phyloP scores from a whole-genome alignment of 2,888 invertebrate genomes.

The Nymphalis polychloros region DNA sequence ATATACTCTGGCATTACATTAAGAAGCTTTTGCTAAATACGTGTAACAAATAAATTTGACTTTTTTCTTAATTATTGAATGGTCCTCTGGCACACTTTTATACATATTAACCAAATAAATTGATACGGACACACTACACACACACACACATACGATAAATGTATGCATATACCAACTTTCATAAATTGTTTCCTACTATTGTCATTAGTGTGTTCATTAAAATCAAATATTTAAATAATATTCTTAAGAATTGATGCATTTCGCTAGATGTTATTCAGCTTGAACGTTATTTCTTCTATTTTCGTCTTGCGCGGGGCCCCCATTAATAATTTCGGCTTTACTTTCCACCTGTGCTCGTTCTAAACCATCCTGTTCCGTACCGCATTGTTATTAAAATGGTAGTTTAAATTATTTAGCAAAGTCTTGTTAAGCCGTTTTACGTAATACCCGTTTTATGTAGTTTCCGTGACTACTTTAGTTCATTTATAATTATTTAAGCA shows the following conservation, averaged over 20 bases:
- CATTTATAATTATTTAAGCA: background rate
- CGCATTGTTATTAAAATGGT: constrained; percentile 27
- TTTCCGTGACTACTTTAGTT: background rate
- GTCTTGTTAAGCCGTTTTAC: constrained; percentile 12
- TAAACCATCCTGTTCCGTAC: constrained; percentile 20
- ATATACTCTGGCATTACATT: too few species aligned
- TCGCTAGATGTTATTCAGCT: constrained; percentile 19
- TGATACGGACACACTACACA: too few species aligned
- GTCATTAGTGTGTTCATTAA: background rate
- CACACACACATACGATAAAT: too few species aligned
- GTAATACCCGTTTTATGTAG: constrained; percentile 13
- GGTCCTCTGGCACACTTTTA: too few species aligned
- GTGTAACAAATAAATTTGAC: too few species aligned
- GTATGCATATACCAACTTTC: background rate
- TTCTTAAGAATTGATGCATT: constrained; percentile 21
- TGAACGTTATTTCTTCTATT: constrained; percentile 29
- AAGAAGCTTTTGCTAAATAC: too few species aligned
- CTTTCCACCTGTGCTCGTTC: constrained; percentile 38
- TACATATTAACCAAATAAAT: too few species aligned
- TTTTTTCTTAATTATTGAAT: too few species aligned
- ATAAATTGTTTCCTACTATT: background rate
- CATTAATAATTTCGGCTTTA: constrained; percentile 42
- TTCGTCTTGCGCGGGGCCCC: constrained; percentile 30
- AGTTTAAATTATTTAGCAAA: constrained; percentile 27
- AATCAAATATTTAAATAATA: background rate